Evolutionary conservation across 2,888 invertebrate species (phyloP).

Genomic region (Gibbula magus): DNA sequence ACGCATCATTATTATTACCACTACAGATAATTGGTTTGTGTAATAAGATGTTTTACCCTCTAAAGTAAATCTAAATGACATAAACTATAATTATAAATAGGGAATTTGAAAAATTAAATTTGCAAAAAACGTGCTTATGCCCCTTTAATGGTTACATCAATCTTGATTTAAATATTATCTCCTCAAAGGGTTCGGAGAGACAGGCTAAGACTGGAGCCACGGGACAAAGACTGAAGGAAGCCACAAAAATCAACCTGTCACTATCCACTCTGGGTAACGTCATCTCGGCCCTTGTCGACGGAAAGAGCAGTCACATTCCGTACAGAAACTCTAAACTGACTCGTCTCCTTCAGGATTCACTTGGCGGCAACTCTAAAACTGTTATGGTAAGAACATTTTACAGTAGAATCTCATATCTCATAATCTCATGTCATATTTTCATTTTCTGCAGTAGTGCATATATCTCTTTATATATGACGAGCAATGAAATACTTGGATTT

Average conservation of each 20-base stretch:
- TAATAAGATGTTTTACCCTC: too few relatives aligned
- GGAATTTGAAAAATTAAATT: too few relatives aligned
- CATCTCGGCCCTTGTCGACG: constrained; percentile 97
- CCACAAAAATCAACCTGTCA: constrained; percentile 97
- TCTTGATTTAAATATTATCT: not conserved
- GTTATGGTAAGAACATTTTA: constrained; percentile 75
- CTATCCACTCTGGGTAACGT: constrained; percentile 98
- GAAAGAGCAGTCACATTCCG: constrained; percentile 97
- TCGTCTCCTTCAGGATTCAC: constrained; percentile 89
- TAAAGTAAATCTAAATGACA: too few relatives aligned
- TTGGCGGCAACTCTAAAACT: constrained; percentile 89
- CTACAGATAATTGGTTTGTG: too few relatives aligned
- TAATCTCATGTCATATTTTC: too few relatives aligned
- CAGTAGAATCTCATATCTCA: too few relatives aligned
- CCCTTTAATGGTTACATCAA: not conserved
- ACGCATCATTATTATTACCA: too few relatives aligned
- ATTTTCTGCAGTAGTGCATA: too few relatives aligned
- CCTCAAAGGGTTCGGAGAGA: constrained; percentile 91
- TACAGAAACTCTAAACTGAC: constrained; percentile 98
- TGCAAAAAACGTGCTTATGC: too few relatives aligned
- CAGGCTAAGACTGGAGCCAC: constrained; percentile 97
- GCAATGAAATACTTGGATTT: too few relatives aligned
- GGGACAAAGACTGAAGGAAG: constrained; percentile 94
- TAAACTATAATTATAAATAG: too few relatives aligned
- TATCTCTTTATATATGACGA: too few relatives aligned